phyloP scores from a whole-genome alignment of 2,797 vertebrate genomes.

The Tachyglossus aculeatus region DNA sequence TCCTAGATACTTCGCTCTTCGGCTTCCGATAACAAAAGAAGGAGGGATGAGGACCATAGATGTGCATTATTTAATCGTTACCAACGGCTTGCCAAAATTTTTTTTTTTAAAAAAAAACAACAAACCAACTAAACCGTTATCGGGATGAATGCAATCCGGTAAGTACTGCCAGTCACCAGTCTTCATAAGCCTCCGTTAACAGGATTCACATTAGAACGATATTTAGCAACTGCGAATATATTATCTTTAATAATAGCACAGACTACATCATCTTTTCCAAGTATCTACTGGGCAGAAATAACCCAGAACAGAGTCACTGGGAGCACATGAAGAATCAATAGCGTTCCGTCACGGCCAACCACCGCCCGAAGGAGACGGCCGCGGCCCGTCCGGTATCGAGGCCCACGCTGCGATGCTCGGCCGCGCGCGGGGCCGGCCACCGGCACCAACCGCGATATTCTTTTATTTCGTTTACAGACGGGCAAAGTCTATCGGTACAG shows the following conservation, averaged over 20 bases:
- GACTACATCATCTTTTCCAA: conserved; percentile 18
- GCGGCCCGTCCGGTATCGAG: no score
- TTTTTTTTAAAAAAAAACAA: no score
- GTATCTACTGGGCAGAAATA: conserved; percentile 14
- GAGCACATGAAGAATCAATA: conserved; percentile 13
- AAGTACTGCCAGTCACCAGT: conserved; percentile 17
- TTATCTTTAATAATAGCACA: conserved; percentile 30
- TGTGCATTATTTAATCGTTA: no score
- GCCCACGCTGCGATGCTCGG: no score
- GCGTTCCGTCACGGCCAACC: no score
- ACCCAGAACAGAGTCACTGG: not conserved
- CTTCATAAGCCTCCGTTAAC: conserved; percentile 10
- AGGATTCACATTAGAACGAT: conserved; percentile 30
- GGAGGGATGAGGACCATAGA: no score
- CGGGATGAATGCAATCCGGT: conserved; percentile 16
- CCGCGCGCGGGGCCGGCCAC: conserved; percentile 64
- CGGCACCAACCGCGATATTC: conserved; percentile 83
- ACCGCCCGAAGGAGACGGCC: no score
- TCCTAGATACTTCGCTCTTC: no score
- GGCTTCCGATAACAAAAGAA: no score
- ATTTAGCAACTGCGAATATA: conserved; percentile 33
- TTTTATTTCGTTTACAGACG: conserved; percentile 98
- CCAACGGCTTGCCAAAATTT: no score
- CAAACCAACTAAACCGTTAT: conserved; percentile 2
- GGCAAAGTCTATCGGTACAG: conserved; percentile 90